Conservation (phyloP, 2,888 invertebrate genomes). For the Monochamus alternatus region DNA sequence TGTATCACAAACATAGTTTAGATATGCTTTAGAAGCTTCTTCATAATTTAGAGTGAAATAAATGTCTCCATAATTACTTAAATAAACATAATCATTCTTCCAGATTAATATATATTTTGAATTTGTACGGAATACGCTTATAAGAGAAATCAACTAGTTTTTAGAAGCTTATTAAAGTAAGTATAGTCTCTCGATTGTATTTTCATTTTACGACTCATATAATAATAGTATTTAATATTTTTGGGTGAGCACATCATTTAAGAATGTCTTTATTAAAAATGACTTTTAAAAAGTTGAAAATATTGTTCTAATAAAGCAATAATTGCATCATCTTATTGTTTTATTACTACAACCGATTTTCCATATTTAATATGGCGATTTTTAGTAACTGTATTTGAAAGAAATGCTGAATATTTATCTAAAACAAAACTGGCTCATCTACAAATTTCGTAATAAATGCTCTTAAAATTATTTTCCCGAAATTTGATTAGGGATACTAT, state of each 20-base stretch:
- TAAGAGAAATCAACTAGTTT: constrained; percentile 54
- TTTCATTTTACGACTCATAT: constrained; percentile 29
- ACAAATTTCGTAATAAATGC: too few relatives aligned
- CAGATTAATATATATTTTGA: constrained; percentile 45
- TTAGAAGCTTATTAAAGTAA: constrained; percentile 53
- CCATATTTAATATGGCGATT: constrained; percentile 20
- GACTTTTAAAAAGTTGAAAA: constrained; percentile 42
- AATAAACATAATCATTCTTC: constrained; percentile 47
- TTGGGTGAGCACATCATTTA: constrained; percentile 33
- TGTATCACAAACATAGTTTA: constrained; percentile 33
- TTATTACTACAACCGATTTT: constrained; percentile 27
- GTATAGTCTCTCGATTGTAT: constrained; percentile 43
- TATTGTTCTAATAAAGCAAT: constrained; percentile 32
- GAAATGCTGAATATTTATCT: constrained; percentile 15
- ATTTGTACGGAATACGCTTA: constrained; percentile 57
- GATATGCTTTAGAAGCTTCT: constrained; percentile 38
- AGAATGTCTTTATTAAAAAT: constrained; percentile 34
- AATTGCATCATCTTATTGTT: constrained; percentile 13
- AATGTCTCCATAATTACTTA: constrained; percentile 33
- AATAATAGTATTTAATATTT: constrained; percentile 23
- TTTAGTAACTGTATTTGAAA: neutral
- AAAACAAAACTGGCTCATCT: neutral
- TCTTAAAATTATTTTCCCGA: too few relatives aligned
- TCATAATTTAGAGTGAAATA: constrained; percentile 32
- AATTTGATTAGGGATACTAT: too few relatives aligned